These are phyloP conservation scores for Morbakka virulenta DNA, from an alignment of 30 jellyfish, hydroid and myxozoan genomes.

Conservation along the genomic window DNA sequence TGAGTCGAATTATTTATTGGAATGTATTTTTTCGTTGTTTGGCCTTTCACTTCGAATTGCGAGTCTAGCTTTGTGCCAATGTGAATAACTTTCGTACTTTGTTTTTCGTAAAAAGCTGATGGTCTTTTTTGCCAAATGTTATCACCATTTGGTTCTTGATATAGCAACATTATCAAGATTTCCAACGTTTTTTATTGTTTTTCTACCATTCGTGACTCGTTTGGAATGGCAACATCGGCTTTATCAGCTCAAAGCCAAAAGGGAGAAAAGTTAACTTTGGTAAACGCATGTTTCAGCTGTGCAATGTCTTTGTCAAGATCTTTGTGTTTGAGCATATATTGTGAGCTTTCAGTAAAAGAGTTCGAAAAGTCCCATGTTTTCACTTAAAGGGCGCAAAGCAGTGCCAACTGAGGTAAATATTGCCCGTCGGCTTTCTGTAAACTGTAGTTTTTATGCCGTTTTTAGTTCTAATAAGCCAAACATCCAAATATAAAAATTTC, in stretches of 20 bases:
- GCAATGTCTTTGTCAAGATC: slow-evolving; percentile 4
- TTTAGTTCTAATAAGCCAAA: background rate
- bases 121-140: background rate
- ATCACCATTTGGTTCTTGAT: background rate
- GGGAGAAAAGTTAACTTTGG: slow-evolving; percentile 13
- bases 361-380: slow-evolving; percentile 36
- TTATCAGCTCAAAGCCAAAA: slow-evolving; percentile 1
- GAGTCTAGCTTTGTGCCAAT: slow-evolving; percentile 23
- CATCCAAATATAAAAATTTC: background rate
- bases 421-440: slow-evolving; percentile 8
- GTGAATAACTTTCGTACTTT: background rate
- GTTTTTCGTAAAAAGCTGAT: background rate
- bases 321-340: no score
- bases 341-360: slow-evolving; percentile 3
- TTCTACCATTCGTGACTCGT: background rate
- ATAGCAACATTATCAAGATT: no score
- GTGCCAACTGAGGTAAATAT: background rate
- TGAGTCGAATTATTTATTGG: no score
- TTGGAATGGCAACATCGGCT: background rate
- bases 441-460: background rate
- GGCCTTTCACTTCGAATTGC: slow-evolving; percentile 1
- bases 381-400: slow-evolving; percentile 37
- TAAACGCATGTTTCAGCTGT: slow-evolving; percentile 6
- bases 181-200: background rate
- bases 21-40: background rate